A percentile compares a stretch with the other conserved stretches of the same genome.
These are phyloP conservation scores for Helostoma temminkii DNA, from an alignment of 2,797 vertebrate genomes.

Conservation along the genomic window DNA sequence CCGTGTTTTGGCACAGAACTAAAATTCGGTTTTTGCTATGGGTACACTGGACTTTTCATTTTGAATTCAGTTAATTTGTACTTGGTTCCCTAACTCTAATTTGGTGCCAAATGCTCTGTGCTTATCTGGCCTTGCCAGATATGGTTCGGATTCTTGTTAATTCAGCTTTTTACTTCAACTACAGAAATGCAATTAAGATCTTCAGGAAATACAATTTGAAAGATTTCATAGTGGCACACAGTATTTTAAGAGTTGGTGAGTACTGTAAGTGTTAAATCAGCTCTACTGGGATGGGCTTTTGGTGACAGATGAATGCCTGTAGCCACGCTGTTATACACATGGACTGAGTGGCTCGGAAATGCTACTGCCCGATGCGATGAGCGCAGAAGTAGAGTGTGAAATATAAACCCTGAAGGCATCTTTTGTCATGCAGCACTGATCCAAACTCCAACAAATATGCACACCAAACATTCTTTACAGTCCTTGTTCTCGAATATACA, in stretches of 20 bases:
- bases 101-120: slow-evolving; percentile 8
- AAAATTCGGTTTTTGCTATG: too few species aligned
- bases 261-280: too few species aligned
- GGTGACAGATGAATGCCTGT: slow-evolving; percentile 47
- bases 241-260: too few species aligned
- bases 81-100: too few species aligned
- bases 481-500: slow-evolving; percentile 66
- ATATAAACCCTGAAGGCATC: slow-evolving; percentile 58
- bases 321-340: slow-evolving; percentile 43
- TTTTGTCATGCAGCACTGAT: slow-evolving; percentile 57
- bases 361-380: slow-evolving; percentile 38
- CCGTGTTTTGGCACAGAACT: too few species aligned
- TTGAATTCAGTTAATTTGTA: too few species aligned
- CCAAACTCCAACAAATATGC: slow-evolving; percentile 57
- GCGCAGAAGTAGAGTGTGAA: slow-evolving; percentile 36
- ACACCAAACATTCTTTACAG: slow-evolving; percentile 58
- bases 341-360: slow-evolving; percentile 44
- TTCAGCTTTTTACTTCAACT: slow-evolving; percentile 9
- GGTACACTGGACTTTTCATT: too few species aligned
- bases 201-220: slow-evolving; percentile 18
- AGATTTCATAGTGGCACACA: neutral
- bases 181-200: slow-evolving; percentile 27
- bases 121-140: slow-evolving; percentile 34
- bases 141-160: neutral
- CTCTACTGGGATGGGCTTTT: slow-evolving; percentile 28